Base-by-base conservation (phyloP, 2,888 invertebrate genomes). In the Halictus ligatus region DNA sequence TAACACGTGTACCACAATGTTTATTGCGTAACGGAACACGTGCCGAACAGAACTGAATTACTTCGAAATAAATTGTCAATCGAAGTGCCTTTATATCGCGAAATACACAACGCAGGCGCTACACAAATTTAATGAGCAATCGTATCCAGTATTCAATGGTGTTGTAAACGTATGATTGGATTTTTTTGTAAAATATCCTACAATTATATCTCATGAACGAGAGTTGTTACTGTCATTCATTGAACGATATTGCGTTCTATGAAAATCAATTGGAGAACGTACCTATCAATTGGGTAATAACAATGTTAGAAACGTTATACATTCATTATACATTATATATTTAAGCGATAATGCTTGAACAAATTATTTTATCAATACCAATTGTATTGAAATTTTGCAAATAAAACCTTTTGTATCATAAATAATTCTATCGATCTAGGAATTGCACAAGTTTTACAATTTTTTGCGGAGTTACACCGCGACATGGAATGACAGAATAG, bases 51-150 rank as follows among this genome's bases (percentile, higher is more conserved):
- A 43, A 43, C 74, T 71, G 78, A 78, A 85, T 89, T 81, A 81
- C 67, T 15, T 72, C 78, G 50, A 85, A 90, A 90, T 89, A 84
- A 89, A 89, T 86, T 83, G 89, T 72, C 88, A 72, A 89, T 89
- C 81, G 86, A 83, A 82, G 80, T 81, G 69, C 80, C 78, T 72
- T 82, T 72, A 72, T 54, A 71, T 69, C 83, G 79, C 40, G 40
- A 8, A 35, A 35, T 15, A 2, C 64, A 3, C 3, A 13, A 13
- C 46, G 29, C 29, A 10, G 21, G 21, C 25, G 29, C 25, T 46
- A 84, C 25, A 15, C 46, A 21, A 29, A 60, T 29, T 64, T n/a
- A 21, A 60, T 15, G 6, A 21, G 7, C 54, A 67, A n/a, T 40
- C 25, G 2, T 35, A 25, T 18, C 7, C 18, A 40, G 5, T 12